Base-by-base conservation (phyloP, 53 echinoderm and acorn worm genomes). In the Echinometra lucunter region DNA sequence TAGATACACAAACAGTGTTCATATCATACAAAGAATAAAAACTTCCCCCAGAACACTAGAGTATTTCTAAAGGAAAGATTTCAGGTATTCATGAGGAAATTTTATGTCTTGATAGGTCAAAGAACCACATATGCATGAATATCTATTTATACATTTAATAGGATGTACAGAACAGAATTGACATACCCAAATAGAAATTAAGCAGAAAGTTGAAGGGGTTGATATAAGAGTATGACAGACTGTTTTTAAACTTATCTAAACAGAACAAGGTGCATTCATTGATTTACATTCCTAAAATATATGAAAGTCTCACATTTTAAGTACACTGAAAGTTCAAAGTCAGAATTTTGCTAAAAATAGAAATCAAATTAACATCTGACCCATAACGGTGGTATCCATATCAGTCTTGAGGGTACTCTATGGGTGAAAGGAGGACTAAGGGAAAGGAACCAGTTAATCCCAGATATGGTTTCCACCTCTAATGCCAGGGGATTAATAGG, bases 401-500 rank as follows among this genome's bases (percentile, higher is more conserved):
- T 40, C 75, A 4, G 75, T 75, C 40, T 75, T 75, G 3, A 75
- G 75, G 75, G 75, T 75, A 75, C 40, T 40, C 11, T 17, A 75
- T 38, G 75, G 75, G 37, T 40, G 16, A 19, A 38, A 40, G 16
- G 32, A 13, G 35, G 11, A 28, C 11, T 6, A 23, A n/a, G n/a
- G 75, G 75, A 21, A 75, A 75, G 38, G 75, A 75, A 75, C 75
- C 15, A 75, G 27, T 56, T 88, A 88, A 88, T 88, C 88, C 88
- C 88, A 88, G 49, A 88, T 88, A 53, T 21, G 21, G 56, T 88
- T 88, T 88, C 88, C n/a, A n/a, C 28, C 75, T n/a, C 55, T 34
- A 88, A 28, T 88, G 55, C 88, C 88, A 53, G 49, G 56, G 55
- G 88, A 88, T 88, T 88, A 88, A 56, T 49, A 88, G 56, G 88